Evolutionary conservation across 2,888 invertebrate genomes (phyloP).

Genomic region (Eulithis prunata): DNA sequence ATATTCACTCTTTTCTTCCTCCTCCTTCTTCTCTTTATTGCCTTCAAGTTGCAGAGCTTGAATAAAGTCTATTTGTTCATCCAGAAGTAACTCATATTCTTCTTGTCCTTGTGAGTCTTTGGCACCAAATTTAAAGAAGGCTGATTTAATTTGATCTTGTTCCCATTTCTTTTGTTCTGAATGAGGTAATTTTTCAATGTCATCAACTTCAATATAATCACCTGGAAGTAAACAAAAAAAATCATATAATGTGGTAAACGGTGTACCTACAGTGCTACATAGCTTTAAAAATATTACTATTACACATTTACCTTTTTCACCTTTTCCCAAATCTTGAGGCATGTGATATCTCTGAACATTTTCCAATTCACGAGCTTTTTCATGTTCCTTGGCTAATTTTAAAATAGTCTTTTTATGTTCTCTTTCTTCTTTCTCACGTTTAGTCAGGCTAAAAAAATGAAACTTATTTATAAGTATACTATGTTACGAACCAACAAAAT

Average conservation of each 20-base stretch:
- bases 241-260: not conserved
- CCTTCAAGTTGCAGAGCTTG: constrained; percentile 94
- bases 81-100: constrained; percentile 96
- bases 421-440: constrained; percentile 92
- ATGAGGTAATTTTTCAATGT: constrained; percentile 92
- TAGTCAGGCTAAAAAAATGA: constrained; percentile 88
- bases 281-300: not conserved
- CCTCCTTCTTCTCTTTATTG: constrained; percentile 83
- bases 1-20: constrained; percentile 86
- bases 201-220: constrained; percentile 93
- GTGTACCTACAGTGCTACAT: not conserved
- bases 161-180: constrained; percentile 98
- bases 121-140: constrained; percentile 96
- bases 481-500: too few relatives aligned
- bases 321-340: constrained; percentile 94
- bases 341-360: constrained; percentile 97
- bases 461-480: too few relatives aligned
- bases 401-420: constrained; percentile 96
- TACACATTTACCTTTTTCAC: constrained; percentile 80
- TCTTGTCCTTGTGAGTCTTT: constrained; percentile 90
- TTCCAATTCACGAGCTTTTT: constrained; percentile 96
- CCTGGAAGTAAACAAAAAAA: constrained; percentile 62
- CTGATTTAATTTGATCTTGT: constrained; percentile 97
- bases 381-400: constrained; percentile 97
- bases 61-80: constrained; percentile 99